These are phyloP conservation scores for Telenomus remus DNA, from an alignment of 1,140 invertebrate species.

Conservation along the genomic window DNA sequence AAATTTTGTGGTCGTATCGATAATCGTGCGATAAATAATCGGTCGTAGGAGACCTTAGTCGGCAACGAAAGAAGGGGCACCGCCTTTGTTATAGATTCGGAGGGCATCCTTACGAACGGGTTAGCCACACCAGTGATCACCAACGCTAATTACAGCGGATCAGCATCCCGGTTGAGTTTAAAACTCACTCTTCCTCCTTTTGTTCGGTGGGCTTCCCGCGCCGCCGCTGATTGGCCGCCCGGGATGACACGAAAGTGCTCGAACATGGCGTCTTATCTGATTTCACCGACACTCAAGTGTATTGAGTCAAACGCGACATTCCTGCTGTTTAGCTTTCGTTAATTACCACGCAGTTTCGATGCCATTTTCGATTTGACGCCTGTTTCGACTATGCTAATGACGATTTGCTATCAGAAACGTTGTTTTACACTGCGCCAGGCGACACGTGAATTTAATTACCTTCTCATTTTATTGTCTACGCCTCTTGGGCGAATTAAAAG, in stretches of 20 bases:
- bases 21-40: slow-evolving; percentile 56
- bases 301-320: slow-evolving; percentile 48
- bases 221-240: slow-evolving; percentile 66
- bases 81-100: slow-evolving; percentile 63
- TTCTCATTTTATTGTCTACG: not conserved
- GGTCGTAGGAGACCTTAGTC: slow-evolving; percentile 58
- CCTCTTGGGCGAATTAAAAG: too few species aligned
- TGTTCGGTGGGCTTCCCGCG: slow-evolving; percentile 58
- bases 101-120: slow-evolving; percentile 62
- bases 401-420: slow-evolving; percentile 29
- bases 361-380: slow-evolving; percentile 39
- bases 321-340: slow-evolving; percentile 54
- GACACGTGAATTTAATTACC: slow-evolving; percentile 19
- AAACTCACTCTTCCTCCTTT: slow-evolving; percentile 70
- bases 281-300: slow-evolving; percentile 64
- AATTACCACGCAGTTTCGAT: slow-evolving; percentile 45
- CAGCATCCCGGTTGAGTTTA: slow-evolving; percentile 69
- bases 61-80: slow-evolving; percentile 51
- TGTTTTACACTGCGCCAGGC: slow-evolving; percentile 22
- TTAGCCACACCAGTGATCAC: slow-evolving; percentile 72
- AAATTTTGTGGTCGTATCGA: slow-evolving; percentile 60
- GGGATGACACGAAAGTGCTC: slow-evolving; percentile 73
- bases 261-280: slow-evolving; percentile 75
- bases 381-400: slow-evolving; percentile 47
- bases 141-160: slow-evolving; percentile 74